A percentile compares a stretch with the other conserved stretches of the same genome.
phyloP scores from a whole-genome alignment of 1,140 invertebrate species.

The Drosophila willistoni region DNA sequence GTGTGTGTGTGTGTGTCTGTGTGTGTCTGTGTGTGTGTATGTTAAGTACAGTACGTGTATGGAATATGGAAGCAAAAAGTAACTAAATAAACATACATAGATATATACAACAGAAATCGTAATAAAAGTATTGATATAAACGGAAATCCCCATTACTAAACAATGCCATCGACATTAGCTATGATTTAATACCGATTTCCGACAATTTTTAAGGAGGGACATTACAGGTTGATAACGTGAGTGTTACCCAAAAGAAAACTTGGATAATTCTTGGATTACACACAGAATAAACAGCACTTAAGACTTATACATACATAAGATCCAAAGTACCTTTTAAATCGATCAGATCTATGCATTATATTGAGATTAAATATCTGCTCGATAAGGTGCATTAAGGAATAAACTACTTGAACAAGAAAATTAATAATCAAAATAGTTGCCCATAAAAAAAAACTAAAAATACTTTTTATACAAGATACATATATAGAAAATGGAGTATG shows the following conservation, averaged over 20 bases:
- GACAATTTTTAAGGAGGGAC: neutral
- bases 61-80: constrained; percentile 24
- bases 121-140: neutral
- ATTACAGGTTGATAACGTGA: neutral
- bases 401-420: too few relatives aligned
- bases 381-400: too few relatives aligned
- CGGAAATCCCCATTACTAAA: constrained; percentile 1
- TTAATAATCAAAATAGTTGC: too few relatives aligned
- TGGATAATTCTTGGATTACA: neutral
- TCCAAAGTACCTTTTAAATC: too few relatives aligned
- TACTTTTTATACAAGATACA: too few relatives aligned
- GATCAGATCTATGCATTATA: too few relatives aligned
- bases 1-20: constrained; percentile 2
- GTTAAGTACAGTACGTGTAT: constrained; percentile 32
- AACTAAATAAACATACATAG: constrained; percentile 4
- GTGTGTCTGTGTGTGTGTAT: constrained; percentile 7
- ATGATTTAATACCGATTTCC: constrained; percentile 2
- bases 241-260: neutral
- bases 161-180: constrained; percentile 7
- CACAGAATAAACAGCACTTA: too few relatives aligned
- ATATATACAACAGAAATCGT: neutral
- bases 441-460: too few relatives aligned
- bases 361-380: too few relatives aligned
- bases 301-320: too few relatives aligned
- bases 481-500: neutral